Evolutionary conservation across 2,797 vertebrate genomes (phyloP).

Genomic region (Pagetopsis macropterus): DNA sequence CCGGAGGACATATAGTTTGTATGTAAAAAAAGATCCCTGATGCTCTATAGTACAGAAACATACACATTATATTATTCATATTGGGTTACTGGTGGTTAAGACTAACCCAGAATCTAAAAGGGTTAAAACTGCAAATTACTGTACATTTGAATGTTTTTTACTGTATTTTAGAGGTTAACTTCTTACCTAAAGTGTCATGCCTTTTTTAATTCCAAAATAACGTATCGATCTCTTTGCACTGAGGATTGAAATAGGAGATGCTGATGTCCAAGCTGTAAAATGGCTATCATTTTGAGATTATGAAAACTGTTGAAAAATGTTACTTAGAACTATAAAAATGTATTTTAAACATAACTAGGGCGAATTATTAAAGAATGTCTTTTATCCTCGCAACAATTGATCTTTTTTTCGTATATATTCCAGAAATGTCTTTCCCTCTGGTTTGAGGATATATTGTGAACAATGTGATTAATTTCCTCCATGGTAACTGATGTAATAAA

Average conservation of each 20-base stretch:
- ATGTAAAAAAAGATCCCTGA: neutral
- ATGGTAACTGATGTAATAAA: constrained; percentile 23
- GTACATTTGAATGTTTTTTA: neutral
- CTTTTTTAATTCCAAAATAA: neutral
- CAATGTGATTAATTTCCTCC: constrained; percentile 11
- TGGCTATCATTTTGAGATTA: too few relatives aligned
- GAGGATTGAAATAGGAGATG: neutral
- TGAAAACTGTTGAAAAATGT: neutral
- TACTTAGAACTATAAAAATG: neutral
- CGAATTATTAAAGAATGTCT: too few relatives aligned
- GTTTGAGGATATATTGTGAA: neutral
- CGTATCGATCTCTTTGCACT: neutral
- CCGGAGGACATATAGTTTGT: constrained; percentile 4
- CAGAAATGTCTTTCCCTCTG: neutral
- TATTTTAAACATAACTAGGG: neutral
- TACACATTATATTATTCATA: neutral
- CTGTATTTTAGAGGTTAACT: neutral
- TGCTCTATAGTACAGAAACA: neutral
- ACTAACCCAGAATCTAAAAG: neutral
- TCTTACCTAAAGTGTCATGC: neutral
- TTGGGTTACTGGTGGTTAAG: neutral
- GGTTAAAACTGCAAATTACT: neutral
- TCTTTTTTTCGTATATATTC: neutral
- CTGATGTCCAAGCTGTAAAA: neutral
- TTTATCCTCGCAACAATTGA: too few relatives aligned